Percentiles rank a stretch among this genome's conserved stretches.
Evolutionary conservation across 2,888 invertebrate genomes (phyloP).

Genomic region (Pristionchus maxplancki): DNA sequence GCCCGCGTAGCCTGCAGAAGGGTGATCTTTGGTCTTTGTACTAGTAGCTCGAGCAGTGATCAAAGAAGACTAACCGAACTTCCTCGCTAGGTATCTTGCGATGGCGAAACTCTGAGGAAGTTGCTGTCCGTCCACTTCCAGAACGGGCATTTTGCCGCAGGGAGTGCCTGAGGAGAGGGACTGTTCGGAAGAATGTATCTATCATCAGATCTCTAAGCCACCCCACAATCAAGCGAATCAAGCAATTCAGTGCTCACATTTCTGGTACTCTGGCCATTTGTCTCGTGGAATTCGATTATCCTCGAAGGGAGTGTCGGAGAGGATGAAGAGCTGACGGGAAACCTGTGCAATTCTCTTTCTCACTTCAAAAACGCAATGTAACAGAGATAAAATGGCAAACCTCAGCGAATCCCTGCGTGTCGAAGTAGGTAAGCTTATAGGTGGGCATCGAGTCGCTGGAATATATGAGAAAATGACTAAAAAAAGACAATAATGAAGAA

Average conservation of each 20-base stretch:
- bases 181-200: too few species aligned
- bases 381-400: not conserved
- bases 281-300: slow-evolving; percentile 18
- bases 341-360: not conserved
- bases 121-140: slow-evolving; percentile 54
- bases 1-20: slow-evolving; percentile 50
- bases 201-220: too few species aligned
- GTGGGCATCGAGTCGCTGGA: not conserved
- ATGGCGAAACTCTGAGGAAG: slow-evolving; percentile 51
- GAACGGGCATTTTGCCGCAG: slow-evolving; percentile 49
- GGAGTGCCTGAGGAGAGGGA: slow-evolving; percentile 25
- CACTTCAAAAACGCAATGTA: not conserved
- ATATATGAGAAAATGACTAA: too few species aligned
- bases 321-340: slow-evolving; percentile 8
- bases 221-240: too few species aligned
- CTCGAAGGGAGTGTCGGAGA: slow-evolving; percentile 29
- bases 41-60: not conserved
- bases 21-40: not conserved
- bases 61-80: slow-evolving; percentile 49
- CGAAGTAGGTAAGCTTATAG: slow-evolving; percentile 7
- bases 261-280: slow-evolving; percentile 26
- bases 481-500: not conserved
- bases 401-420: slow-evolving; percentile 8
- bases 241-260: not conserved
- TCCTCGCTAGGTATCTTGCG: slow-evolving; percentile 45